Conservation (phyloP, 2,113 vertebrate genomes). For the Phasianus colchicus region DNA sequence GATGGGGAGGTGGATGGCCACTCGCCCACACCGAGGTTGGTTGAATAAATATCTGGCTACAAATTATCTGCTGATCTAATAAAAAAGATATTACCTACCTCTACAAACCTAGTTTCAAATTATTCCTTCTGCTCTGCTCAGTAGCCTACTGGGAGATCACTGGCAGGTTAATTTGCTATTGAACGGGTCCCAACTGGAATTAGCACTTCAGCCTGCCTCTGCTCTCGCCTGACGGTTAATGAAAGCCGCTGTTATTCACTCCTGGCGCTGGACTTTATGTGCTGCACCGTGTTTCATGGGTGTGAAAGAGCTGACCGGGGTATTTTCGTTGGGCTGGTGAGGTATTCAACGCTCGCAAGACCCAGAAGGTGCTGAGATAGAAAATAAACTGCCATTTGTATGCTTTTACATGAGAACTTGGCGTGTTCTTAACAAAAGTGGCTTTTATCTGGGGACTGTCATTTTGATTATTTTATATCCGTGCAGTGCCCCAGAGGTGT, state of each 20-base stretch:
- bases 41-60: constrained; percentile 51
- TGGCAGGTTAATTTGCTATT: constrained; percentile 74
- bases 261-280: constrained; percentile 37
- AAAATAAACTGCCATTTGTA: constrained; percentile 23
- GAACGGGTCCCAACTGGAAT: constrained; percentile 64
- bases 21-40: not conserved
- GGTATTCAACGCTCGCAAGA: not conserved
- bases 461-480: constrained; percentile 60
- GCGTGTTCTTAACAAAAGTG: constrained; percentile 34
- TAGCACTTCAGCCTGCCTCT: constrained; percentile 53
- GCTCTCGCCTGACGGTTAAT: constrained; percentile 57
- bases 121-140: constrained; percentile 51
- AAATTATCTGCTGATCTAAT: constrained; percentile 69
- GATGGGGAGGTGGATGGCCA: not conserved
- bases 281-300: not conserved
- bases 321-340: not conserved
- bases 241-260: constrained; percentile 58
- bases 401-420: not conserved
- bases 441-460: constrained; percentile 73
- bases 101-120: constrained; percentile 64
- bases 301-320: constrained; percentile 41
- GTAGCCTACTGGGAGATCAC: constrained; percentile 59
- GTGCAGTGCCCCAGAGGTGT: constrained; percentile 66
- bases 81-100: constrained; percentile 70
- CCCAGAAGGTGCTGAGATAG: constrained; percentile 21